These are phyloP conservation scores for Lysandra coridon DNA, from an alignment of 2,888 invertebrate genomes.

Conservation along the genomic window DNA sequence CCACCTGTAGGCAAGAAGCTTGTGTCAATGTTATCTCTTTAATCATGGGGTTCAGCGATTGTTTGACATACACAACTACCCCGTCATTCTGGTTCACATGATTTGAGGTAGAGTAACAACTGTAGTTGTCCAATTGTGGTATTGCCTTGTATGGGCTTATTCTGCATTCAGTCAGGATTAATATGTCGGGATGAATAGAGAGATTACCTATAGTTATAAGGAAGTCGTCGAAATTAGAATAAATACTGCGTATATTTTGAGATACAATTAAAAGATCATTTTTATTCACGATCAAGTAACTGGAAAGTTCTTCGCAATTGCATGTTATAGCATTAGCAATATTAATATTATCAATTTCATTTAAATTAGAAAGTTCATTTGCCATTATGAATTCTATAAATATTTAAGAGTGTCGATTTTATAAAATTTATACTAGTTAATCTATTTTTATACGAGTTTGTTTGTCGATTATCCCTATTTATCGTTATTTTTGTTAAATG, in stretches of 20 bases:
- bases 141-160: neutral
- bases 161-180: neutral
- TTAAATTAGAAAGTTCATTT: too few relatives aligned
- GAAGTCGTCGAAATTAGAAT: neutral
- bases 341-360: too few relatives aligned
- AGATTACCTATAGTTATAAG: neutral
- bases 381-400: neutral
- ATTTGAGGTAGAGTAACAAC: neutral
- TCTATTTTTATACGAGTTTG: neutral
- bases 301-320: neutral
- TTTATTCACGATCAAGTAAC: neutral
- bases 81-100: neutral
- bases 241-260: conserved; percentile 10
- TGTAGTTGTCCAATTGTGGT: neutral
- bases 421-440: neutral
- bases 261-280: neutral
- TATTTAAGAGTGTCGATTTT: too few relatives aligned
- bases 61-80: neutral
- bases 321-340: conserved; percentile 4
- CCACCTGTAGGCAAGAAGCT: too few relatives aligned
- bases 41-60: neutral
- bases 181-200: neutral
- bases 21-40: neutral
- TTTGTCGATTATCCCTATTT: neutral
- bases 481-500: neutral